Conservation (phyloP, 2,888 invertebrate species). For the Pyrocoelia pectoralis region DNA sequence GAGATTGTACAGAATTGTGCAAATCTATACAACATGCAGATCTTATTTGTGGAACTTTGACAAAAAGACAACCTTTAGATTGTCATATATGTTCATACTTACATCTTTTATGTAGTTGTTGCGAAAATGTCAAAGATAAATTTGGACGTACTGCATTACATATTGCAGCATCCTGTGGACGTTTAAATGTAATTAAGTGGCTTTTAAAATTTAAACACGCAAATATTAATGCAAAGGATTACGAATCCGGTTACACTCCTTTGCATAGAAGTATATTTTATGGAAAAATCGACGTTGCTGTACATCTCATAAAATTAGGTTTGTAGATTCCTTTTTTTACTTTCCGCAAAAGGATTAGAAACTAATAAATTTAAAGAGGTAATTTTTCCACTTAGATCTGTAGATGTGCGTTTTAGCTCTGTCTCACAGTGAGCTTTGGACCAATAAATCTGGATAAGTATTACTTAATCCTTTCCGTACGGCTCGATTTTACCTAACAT, state of each 20-base stretch:
- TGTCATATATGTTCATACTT: slow-evolving; percentile 62
- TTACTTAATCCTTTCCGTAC: no score
- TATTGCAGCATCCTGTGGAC: slow-evolving; percentile 78
- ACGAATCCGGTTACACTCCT: slow-evolving; percentile 81
- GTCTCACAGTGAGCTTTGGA: no score
- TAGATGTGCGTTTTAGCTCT: no score
- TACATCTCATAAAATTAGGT: slow-evolving; percentile 74
- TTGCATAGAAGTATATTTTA: slow-evolving; percentile 84
- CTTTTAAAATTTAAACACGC: slow-evolving; percentile 69
- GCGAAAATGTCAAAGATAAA: slow-evolving; percentile 59
- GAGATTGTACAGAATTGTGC: slow-evolving; percentile 68
- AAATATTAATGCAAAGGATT: slow-evolving; percentile 71
- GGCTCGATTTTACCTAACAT: no score
- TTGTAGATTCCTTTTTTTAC: slow-evolving; percentile 29
- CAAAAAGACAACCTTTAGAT: slow-evolving; percentile 69
- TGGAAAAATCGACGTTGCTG: slow-evolving; percentile 79
- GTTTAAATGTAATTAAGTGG: slow-evolving; percentile 76
- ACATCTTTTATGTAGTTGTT: slow-evolving; percentile 57
- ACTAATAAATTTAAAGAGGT: no score
- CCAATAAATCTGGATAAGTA: no score
- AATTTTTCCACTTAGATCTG: no score
- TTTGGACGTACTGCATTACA: slow-evolving; percentile 81
- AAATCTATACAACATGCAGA: slow-evolving; percentile 66
- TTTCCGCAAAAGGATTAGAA: neutral
- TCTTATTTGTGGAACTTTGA: slow-evolving; percentile 69